Evolutionary conservation across 2,113 vertebrate species (phyloP).

Genomic region (Glareola pratincola): DNA sequence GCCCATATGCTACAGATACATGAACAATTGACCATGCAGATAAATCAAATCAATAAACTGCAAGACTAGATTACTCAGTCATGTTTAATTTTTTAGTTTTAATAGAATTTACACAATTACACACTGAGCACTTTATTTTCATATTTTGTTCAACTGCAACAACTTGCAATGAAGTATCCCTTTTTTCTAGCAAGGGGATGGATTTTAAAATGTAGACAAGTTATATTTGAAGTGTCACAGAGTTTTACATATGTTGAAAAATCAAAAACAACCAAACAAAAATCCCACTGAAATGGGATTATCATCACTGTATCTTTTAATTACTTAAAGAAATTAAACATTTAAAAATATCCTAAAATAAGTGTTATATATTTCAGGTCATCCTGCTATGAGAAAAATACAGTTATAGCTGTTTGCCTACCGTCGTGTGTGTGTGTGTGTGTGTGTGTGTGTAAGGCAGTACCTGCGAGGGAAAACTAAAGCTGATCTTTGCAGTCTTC

Average conservation of each 20-base stretch:
- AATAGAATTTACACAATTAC: neutral
- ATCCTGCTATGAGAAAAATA: neutral
- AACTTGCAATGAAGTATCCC: neutral
- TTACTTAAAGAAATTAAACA: neutral
- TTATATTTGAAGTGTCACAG: neutral
- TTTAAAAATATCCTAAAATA: neutral
- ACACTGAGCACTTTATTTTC: neutral
- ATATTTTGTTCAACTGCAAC: neutral
- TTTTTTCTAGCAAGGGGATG: neutral
- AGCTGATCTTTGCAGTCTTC: neutral
- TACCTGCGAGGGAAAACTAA: neutral
- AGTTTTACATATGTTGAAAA: neutral
- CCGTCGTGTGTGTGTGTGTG: too few relatives aligned
- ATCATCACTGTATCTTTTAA: neutral
- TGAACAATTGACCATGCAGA: neutral
- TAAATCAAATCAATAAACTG: neutral
- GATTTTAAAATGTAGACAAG: neutral
- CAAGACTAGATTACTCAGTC: neutral
- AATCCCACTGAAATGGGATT: neutral
- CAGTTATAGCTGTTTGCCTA: neutral
- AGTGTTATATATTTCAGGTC: neutral
- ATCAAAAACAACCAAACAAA: neutral
- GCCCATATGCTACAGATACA: neutral
- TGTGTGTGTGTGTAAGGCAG: too few relatives aligned
- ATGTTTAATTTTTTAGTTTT: neutral